A percentile compares a stretch with the other conserved stretches of the same genome.
These are phyloP conservation scores for Lathamus discolor DNA, from an alignment of 2,113 vertebrate species.

Conservation along the genomic window DNA sequence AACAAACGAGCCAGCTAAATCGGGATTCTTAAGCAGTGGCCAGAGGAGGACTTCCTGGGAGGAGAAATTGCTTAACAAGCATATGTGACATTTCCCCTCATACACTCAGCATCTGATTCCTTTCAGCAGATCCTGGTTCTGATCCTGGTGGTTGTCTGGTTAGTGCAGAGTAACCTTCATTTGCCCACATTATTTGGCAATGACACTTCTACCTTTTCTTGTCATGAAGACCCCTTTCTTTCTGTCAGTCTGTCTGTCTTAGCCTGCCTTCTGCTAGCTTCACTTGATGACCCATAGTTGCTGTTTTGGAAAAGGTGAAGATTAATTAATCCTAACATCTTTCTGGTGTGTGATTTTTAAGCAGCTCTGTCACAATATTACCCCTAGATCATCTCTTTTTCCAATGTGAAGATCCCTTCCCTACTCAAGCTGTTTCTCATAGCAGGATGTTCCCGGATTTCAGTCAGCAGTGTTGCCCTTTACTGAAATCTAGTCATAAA, in stretches of 20 bases:
- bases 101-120: background rate
- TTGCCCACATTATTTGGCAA: background rate
- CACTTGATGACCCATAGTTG: background rate
- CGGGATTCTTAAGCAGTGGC: background rate
- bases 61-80: background rate
- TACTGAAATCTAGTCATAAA: background rate
- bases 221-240: background rate
- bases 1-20: background rate
- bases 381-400: background rate
- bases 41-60: background rate
- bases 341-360: background rate
- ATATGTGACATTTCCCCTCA: background rate
- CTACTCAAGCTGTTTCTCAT: background rate
- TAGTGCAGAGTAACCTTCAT: background rate
- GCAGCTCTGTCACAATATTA: background rate
- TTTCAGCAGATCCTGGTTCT: background rate
- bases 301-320: background rate
- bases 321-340: background rate
- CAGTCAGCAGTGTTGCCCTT: background rate
- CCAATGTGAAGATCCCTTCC: background rate
- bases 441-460: background rate
- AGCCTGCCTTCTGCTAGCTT: background rate
- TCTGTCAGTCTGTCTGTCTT: background rate
- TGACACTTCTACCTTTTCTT: background rate
- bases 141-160: background rate